Evolutionary conservation across 2,888 invertebrate species (phyloP).

Genomic region (Leuctra nigra): DNA sequence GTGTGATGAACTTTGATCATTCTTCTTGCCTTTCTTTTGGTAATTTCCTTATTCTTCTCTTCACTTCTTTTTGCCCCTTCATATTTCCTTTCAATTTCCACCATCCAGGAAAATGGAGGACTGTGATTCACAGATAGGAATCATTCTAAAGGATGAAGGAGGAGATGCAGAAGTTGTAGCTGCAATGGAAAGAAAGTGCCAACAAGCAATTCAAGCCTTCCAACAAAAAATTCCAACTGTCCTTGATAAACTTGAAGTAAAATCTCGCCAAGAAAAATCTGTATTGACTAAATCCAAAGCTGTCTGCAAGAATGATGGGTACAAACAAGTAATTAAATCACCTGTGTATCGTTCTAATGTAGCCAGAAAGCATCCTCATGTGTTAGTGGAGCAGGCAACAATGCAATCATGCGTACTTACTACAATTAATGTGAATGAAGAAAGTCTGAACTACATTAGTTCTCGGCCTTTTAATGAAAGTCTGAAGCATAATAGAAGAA

Average conservation of each 20-base stretch:
- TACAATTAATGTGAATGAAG: conserved; percentile 1
- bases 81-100: background rate
- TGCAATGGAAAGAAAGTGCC: background rate
- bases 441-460: background rate
- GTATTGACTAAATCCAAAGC: background rate
- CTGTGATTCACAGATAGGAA: background rate
- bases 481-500: background rate
- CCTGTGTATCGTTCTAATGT: background rate
- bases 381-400: no score
- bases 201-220: background rate
- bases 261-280: background rate
- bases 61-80: background rate
- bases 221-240: background rate
- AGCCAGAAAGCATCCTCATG: no score
- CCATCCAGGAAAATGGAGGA: background rate
- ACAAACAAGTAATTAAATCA: background rate
- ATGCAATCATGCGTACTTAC: no score
- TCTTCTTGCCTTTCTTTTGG: no score
- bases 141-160: background rate
- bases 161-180: background rate
- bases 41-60: no score
- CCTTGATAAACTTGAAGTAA: background rate
- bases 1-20: no score
- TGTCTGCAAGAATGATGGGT: background rate
- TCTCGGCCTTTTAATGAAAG: conserved; percentile 8